These are phyloP conservation scores for Semnopithecus entellus DNA, from an alignment of 2,113 vertebrate genomes.

Conservation along the genomic window DNA sequence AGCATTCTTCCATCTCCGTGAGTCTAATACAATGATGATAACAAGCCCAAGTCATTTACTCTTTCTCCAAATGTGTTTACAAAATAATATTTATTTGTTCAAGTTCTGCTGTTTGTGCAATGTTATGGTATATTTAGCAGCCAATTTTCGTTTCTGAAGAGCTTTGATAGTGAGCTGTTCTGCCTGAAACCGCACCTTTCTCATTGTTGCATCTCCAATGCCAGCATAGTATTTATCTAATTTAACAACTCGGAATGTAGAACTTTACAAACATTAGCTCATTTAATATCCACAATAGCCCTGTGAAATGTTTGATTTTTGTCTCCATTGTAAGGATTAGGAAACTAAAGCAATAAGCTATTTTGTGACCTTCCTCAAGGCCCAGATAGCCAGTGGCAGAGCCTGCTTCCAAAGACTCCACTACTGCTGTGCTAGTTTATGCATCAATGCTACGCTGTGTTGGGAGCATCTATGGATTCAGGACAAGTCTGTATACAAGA, in stretches of 20 bases:
- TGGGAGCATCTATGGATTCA: too few species aligned
- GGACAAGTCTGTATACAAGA: neutral
- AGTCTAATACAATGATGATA: neutral
- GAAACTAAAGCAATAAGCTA: neutral
- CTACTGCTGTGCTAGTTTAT: fast-evolving
- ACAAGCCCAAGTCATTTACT: neutral
- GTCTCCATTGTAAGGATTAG: neutral
- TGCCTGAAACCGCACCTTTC: neutral
- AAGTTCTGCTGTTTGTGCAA: neutral
- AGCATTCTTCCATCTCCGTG: neutral
- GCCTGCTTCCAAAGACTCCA: neutral
- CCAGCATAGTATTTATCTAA: neutral
- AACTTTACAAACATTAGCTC: neutral
- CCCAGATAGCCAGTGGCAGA: neutral
- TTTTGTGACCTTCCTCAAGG: neutral
- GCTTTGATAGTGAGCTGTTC: neutral
- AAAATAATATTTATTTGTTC: neutral
- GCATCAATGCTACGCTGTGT: fast-evolving
- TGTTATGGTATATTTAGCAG: neutral
- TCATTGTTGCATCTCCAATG: neutral
- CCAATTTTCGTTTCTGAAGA: neutral
- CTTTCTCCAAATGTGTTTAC: slow-evolving; percentile 27
- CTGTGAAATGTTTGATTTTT: neutral
- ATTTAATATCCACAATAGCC: neutral
- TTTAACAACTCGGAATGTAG: neutral